Percentiles rank a stretch among this genome's conserved stretches.
Evolutionary conservation across 2,113 vertebrate genomes (phyloP).

Genomic region (Phalacrocorax aristotelis): DNA sequence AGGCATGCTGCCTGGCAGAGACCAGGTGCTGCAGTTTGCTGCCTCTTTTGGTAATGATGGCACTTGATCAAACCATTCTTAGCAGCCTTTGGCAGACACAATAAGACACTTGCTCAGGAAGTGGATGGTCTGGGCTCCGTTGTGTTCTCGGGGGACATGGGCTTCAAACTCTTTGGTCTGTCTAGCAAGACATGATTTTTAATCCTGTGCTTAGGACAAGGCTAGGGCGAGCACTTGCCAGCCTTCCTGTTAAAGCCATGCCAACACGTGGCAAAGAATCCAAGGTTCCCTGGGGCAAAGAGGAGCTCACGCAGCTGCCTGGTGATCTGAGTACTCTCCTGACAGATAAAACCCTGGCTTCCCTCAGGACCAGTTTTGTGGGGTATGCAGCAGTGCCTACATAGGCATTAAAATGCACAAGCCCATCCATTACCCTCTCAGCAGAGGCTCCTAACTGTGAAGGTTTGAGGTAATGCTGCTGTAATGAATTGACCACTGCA

Average conservation of each 20-base stretch:
- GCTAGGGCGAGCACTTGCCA: background rate
- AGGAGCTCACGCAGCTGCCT: background rate
- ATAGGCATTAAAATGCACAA: background rate
- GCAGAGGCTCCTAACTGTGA: background rate
- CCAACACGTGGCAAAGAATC: background rate
- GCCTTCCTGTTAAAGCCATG: background rate
- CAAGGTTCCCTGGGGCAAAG: background rate
- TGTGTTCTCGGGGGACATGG: background rate
- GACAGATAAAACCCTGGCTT: background rate
- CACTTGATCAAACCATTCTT: background rate
- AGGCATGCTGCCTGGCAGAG: background rate
- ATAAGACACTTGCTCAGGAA: background rate
- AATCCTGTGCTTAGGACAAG: background rate
- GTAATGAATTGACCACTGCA: background rate
- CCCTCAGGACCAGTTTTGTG: background rate
- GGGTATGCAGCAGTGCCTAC: background rate
- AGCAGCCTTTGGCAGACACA: background rate
- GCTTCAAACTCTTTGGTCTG: background rate
- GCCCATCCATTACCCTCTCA: background rate
- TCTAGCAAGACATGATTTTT: background rate
- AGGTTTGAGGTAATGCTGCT: background rate
- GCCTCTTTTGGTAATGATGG: slow-evolving; percentile 14
- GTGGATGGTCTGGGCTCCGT: rapidly evolving
- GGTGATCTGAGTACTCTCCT: background rate
- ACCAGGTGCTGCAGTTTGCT: slow-evolving; percentile 7